Evolutionary conservation across 2,888 invertebrate genomes (phyloP).

Genomic region (Noctua fimbriata): DNA sequence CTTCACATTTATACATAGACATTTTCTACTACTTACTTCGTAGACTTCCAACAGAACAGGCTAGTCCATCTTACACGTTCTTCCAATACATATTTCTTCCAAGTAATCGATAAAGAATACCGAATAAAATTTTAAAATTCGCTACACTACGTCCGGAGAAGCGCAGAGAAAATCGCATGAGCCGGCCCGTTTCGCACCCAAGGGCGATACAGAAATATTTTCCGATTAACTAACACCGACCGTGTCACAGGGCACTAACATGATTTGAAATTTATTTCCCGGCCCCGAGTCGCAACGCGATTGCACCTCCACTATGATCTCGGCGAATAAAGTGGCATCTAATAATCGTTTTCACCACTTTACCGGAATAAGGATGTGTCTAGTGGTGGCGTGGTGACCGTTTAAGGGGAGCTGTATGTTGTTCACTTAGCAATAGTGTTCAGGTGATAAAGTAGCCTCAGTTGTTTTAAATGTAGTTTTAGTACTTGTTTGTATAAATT

Average conservation of each 20-base stretch:
- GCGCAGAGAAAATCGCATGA: conserved; percentile 80
- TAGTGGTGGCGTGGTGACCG: conserved; percentile 15
- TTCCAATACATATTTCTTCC: conserved; percentile 7
- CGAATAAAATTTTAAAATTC: conserved; percentile 68
- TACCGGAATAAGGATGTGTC: conserved; percentile 34
- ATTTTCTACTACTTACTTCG: neutral
- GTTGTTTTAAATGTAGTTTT: neutral
- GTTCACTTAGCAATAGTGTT: conserved; percentile 5
- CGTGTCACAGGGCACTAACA: conserved; percentile 80
- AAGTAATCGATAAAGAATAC: conserved; percentile 45
- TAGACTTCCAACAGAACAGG: neutral
- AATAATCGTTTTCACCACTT: conserved; percentile 59
- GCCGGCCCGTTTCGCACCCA: conserved; percentile 77
- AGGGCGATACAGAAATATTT: conserved; percentile 85
- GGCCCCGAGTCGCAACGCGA: conserved; percentile 70
- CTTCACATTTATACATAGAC: neutral
- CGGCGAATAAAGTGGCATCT: conserved; percentile 62
- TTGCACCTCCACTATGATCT: conserved; percentile 64
- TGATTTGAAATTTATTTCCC: conserved; percentile 85
- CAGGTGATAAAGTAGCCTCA: neutral
- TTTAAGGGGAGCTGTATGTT: conserved; percentile 13
- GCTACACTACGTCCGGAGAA: conserved; percentile 60
- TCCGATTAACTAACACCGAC: conserved; percentile 83
- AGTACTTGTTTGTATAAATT: neutral
- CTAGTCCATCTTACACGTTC: neutral